A percentile compares a stretch with the other conserved stretches of the same genome.
Conservation (phyloP, 53 echinoderm and acorn worm species). For the Luidia sarsii region DNA sequence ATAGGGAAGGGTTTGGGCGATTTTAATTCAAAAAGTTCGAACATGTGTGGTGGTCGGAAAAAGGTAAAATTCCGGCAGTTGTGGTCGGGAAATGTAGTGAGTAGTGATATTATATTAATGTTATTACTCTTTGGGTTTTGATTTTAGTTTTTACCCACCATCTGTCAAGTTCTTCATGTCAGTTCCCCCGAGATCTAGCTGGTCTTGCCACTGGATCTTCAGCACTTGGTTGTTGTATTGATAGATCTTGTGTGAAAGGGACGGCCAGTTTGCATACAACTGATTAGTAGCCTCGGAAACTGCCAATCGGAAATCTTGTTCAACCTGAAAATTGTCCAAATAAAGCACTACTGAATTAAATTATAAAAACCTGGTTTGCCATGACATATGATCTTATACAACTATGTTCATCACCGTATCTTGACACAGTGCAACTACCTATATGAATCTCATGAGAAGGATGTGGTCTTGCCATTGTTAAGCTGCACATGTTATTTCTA, state of each 20-base stretch:
- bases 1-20: neutral
- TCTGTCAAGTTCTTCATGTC: neutral
- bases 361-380: neutral
- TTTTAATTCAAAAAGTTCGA: neutral
- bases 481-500: too few relatives aligned
- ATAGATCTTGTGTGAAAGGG: neutral
- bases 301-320: neutral
- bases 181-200: neutral
- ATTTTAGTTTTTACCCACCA: neutral
- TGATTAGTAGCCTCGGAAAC: neutral
- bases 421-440: neutral
- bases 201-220: slow-evolving; percentile 11
- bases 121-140: neutral
- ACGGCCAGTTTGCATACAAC: neutral
- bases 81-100: neutral
- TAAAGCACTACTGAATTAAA: neutral
- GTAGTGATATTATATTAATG: too few relatives aligned
- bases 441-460: neutral
- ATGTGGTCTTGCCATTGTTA: too few relatives aligned
- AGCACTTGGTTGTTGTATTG: slow-evolving; percentile 4
- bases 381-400: slow-evolving; percentile 4
- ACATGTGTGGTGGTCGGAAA: too few relatives aligned
- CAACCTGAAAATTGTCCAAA: neutral
- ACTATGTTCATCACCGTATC: neutral
- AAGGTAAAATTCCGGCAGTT: neutral